These are phyloP conservation scores for Tineola bisselliella DNA, from an alignment of 2,888 invertebrate genomes.

Conservation along the genomic window DNA sequence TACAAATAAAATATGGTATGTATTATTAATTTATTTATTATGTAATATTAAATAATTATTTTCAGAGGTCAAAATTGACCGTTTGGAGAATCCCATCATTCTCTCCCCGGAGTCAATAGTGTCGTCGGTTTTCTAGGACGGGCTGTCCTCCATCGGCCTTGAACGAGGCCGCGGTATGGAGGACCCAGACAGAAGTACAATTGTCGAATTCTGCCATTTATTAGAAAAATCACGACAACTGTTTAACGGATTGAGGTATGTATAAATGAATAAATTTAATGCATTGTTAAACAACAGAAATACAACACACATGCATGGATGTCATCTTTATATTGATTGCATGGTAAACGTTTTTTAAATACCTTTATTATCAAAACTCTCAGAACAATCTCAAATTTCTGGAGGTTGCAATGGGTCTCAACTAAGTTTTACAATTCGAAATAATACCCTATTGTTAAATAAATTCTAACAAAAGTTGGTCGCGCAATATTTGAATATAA, in stretches of 20 bases:
- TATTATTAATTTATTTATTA: too few species aligned
- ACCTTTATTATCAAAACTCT: too few species aligned
- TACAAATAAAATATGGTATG: too few species aligned
- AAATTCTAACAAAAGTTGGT: neutral
- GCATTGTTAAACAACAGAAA: too few species aligned
- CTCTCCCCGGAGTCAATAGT: too few species aligned
- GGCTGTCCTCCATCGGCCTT: neutral
- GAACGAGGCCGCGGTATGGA: slow-evolving; percentile 54
- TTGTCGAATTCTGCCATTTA: slow-evolving; percentile 95
- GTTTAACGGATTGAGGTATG: slow-evolving; percentile 92
- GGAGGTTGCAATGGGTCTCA: too few species aligned
- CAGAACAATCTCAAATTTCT: too few species aligned
- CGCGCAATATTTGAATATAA: neutral
- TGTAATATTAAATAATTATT: too few species aligned
- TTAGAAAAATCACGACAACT: slow-evolving; percentile 97
- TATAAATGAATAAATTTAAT: neutral
- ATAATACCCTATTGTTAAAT: neutral
- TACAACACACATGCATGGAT: too few species aligned
- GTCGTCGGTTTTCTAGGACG: neutral
- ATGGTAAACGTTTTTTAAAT: too few species aligned
- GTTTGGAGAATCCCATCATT: neutral
- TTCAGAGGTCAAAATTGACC: neutral
- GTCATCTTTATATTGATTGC: too few species aligned
- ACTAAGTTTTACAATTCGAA: neutral
- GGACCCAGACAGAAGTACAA: slow-evolving; percentile 90